Conservation (phyloP, 2,888 invertebrate genomes). For the Linnaemya tessellans region DNA sequence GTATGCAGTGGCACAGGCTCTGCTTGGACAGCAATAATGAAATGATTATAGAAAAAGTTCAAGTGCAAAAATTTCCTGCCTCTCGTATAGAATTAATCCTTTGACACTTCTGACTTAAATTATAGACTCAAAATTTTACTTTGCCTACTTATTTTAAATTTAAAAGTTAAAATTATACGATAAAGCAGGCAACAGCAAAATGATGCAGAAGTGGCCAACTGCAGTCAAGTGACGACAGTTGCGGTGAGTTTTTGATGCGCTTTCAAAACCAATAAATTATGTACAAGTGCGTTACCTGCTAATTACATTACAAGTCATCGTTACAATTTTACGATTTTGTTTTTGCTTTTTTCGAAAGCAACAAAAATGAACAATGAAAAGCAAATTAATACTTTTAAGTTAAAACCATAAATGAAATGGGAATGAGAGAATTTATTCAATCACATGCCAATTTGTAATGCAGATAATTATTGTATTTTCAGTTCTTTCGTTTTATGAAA, state of each 20-base stretch:
- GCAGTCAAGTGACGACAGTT: constrained; percentile 75
- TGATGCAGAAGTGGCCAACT: constrained; percentile 9
- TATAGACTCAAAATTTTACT: constrained; percentile 3
- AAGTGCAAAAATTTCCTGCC: too few relatives aligned
- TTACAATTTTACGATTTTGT: constrained; percentile 53
- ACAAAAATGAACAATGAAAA: neutral
- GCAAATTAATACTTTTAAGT: neutral
- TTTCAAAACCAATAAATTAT: constrained; percentile 75
- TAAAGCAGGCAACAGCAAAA: constrained; percentile 12
- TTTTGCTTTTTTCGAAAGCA: neutral
- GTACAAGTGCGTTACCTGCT: constrained; percentile 51
- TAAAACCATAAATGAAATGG: neutral
- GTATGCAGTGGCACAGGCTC: too few relatives aligned
- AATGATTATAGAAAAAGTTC: too few relatives aligned
- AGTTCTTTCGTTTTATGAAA: neutral
- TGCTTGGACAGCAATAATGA: too few relatives aligned
- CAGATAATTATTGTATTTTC: constrained; percentile 1
- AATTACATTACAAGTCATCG: constrained; percentile 66
- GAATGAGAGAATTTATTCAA: constrained; percentile 28
- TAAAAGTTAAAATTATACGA: constrained; percentile 41
- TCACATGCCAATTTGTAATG: constrained; percentile 50
- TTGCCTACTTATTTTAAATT: constrained; percentile 20
- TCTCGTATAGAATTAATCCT: constrained; percentile 1
- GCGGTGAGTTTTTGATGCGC: constrained; percentile 79
- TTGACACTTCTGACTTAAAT: constrained; percentile 4